These are phyloP conservation scores for Hydrolagus colliei DNA, from an alignment of 2,797 vertebrate genomes.

Conservation along the genomic window DNA sequence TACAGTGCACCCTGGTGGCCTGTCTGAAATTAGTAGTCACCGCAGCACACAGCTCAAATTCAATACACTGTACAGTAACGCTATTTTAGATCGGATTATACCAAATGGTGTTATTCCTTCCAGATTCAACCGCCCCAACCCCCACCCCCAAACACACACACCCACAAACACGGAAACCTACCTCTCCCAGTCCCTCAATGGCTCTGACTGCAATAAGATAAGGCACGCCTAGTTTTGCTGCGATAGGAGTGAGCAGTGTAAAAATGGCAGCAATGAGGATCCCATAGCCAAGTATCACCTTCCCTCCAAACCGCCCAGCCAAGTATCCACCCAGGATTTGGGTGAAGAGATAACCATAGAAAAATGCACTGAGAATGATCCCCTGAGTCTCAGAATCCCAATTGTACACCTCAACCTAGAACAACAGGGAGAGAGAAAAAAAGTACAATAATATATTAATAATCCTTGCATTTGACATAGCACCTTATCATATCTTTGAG, in stretches of 20 bases:
- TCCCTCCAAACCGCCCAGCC: constrained; percentile 65
- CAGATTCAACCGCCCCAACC: background rate
- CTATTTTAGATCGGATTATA: background rate
- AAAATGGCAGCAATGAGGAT: constrained; percentile 65
- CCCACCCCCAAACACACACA: background rate
- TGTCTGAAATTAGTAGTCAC: no score
- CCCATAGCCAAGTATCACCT: constrained; percentile 62
- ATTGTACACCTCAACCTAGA: constrained; percentile 58
- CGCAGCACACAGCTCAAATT: background rate
- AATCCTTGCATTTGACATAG: no score
- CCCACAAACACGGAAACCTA: constrained; percentile 34
- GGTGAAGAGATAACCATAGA: constrained; percentile 71
- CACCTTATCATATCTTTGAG: no score
- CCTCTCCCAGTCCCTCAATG: constrained; percentile 75
- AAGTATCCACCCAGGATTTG: constrained; percentile 74
- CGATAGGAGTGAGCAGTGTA: constrained; percentile 66
- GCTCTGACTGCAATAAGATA: constrained; percentile 67
- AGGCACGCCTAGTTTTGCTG: constrained; percentile 55
- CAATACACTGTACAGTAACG: background rate
- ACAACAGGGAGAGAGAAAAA: background rate
- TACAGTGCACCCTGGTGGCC: no score
- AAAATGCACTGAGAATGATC: constrained; percentile 72
- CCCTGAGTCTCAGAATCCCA: constrained; percentile 72
- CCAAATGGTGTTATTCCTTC: background rate
- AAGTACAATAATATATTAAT: background rate